phyloP scores from a whole-genome alignment of 2,113 vertebrate genomes.

The Pangasianodon hypophthalmus region DNA sequence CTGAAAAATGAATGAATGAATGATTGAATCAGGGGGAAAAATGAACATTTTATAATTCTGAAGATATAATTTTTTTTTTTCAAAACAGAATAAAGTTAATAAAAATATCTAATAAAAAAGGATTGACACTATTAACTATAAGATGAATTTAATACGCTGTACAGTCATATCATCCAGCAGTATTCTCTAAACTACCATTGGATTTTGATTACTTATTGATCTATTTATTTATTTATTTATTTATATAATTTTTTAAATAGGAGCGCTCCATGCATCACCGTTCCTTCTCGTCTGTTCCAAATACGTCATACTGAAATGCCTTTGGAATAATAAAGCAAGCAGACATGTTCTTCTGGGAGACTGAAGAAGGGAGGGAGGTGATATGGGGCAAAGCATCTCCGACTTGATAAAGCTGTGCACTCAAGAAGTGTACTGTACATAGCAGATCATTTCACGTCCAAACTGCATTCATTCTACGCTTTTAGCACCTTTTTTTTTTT shows the following conservation, averaged over 20 bases:
- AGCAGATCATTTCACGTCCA: constrained; percentile 11
- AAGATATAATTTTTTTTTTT: neutral
- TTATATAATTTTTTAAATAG: neutral
- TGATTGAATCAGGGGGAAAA: too few relatives aligned
- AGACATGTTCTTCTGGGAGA: neutral
- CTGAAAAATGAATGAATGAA: too few relatives aligned
- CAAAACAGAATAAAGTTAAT: neutral
- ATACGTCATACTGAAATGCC: neutral
- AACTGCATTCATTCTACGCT: constrained; percentile 7
- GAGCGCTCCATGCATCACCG: neutral
- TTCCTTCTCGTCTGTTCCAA: constrained; percentile 14
- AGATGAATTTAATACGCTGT: neutral
- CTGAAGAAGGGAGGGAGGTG: too few relatives aligned
- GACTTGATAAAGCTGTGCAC: neutral
- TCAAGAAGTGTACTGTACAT: neutral
- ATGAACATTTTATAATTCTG: too few relatives aligned
- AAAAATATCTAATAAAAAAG: neutral
- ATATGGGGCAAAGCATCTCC: neutral
- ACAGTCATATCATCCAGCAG: neutral
- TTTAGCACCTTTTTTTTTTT: neutral
- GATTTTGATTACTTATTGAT: constrained; percentile 39
- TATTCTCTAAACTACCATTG: constrained; percentile 1
- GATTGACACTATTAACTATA: too few relatives aligned
- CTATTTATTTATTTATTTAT: neutral
- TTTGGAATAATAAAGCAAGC: neutral